Conservation (phyloP, 2,888 invertebrate species). For the Cephus sareptanus region DNA sequence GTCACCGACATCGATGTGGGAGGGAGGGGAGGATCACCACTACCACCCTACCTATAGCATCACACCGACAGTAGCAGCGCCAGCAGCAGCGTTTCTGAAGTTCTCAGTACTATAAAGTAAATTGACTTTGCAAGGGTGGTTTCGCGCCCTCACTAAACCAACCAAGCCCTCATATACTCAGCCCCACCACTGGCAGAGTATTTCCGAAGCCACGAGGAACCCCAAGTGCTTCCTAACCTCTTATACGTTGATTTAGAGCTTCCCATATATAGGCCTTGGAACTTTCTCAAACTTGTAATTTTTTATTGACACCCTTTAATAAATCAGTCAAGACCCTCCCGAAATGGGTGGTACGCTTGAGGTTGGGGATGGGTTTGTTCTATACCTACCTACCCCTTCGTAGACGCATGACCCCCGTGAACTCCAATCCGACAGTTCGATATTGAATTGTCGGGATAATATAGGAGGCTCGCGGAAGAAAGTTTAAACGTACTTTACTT, state of each 20-base stretch:
- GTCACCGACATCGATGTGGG: not conserved
- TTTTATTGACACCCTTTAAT: conserved; percentile 29
- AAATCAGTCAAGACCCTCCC: conserved; percentile 18
- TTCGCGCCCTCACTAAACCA: conserved; percentile 5
- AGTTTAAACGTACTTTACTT: not conserved
- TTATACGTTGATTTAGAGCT: conserved; percentile 20
- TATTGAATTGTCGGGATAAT: not conserved
- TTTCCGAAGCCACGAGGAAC: conserved; percentile 13
- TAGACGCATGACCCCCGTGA: not conserved
- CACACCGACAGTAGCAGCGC: conserved; percentile 8
- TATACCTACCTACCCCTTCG: not conserved
- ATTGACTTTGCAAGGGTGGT: conserved; percentile 21
- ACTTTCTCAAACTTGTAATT: conserved; percentile 26
- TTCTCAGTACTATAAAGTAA: conserved; percentile 14
- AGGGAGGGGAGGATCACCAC: not conserved
- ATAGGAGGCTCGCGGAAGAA: not conserved
- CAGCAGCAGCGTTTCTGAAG: conserved; percentile 6
- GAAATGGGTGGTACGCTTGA: not conserved
- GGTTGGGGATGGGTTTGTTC: not conserved
- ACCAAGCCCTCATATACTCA: not conserved
- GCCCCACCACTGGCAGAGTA: conserved; percentile 9
- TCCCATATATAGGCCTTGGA: conserved; percentile 2
- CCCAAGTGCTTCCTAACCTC: not conserved
- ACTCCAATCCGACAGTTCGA: not conserved
- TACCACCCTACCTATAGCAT: not conserved